phyloP scores from a whole-genome alignment of 2,888 invertebrate genomes.

The Parthenolecanium corni region DNA sequence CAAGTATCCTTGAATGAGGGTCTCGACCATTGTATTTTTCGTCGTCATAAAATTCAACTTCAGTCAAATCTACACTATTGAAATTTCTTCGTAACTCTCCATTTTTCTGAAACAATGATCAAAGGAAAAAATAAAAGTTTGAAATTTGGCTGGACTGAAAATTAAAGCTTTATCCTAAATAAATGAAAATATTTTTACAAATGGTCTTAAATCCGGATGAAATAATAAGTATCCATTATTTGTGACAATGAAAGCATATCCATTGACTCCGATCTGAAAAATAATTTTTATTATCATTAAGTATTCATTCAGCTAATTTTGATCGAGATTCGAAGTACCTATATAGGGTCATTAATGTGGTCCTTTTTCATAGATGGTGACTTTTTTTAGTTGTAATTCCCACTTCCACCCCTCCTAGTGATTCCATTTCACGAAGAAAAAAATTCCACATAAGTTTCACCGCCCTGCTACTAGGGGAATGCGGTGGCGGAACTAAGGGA shows the following conservation, averaged over 20 bases:
- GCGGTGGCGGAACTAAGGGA: too few species aligned
- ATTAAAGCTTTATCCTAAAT: background rate
- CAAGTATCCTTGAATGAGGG: constrained; percentile 39
- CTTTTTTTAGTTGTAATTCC: too few species aligned
- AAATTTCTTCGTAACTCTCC: constrained; percentile 74
- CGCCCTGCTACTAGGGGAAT: too few species aligned
- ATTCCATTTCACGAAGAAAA: too few species aligned
- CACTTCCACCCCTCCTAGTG: too few species aligned
- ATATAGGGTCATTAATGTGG: too few species aligned
- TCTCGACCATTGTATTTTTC: constrained; percentile 54
- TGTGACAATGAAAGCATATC: constrained; percentile 90
- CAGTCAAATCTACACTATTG: constrained; percentile 89
- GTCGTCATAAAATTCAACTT: constrained; percentile 76
- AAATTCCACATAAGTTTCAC: too few species aligned
- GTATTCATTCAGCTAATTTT: too few species aligned
- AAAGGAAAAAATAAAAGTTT: background rate
- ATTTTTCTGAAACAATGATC: constrained; percentile 41
- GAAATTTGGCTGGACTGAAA: background rate
- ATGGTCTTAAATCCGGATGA: constrained; percentile 85
- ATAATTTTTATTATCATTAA: constrained; percentile 7
- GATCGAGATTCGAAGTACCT: too few species aligned
- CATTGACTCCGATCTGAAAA: constrained; percentile 83
- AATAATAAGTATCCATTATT: constrained; percentile 91
- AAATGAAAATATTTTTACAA: constrained; percentile 48
- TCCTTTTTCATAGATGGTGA: too few species aligned